phyloP scores from a whole-genome alignment of 2,113 vertebrate genomes.

The Microcebus ravelobensis region DNA sequence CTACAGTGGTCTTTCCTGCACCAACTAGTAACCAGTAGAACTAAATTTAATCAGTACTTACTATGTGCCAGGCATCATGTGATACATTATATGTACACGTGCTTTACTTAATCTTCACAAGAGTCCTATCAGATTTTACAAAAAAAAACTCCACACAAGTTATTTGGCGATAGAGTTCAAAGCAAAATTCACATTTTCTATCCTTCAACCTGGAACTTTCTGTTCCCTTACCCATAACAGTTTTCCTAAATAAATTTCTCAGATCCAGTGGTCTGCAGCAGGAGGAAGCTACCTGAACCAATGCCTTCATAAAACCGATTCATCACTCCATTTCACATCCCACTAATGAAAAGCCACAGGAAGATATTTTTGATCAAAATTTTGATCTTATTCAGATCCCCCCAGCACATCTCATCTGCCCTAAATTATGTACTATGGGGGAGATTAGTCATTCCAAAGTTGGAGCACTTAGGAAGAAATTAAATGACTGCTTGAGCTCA shows the following conservation, averaged over 20 bases:
- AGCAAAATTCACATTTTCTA: conserved; percentile 12
- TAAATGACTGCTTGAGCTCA: neutral
- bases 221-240: neutral
- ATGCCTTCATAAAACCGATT: neutral
- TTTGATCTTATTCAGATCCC: conserved; percentile 4
- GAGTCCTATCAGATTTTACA: neutral
- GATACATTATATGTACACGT: neutral
- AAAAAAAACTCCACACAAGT: neutral
- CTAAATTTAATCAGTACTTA: neutral
- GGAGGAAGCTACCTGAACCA: neutral
- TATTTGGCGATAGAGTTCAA: neutral
- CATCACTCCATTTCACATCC: neutral
- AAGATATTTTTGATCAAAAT: conserved; percentile 29
- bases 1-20: neutral
- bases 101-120: neutral
- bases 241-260: conserved; percentile 4
- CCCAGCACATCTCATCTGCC: neutral
- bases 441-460: neutral
- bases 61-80: neutral
- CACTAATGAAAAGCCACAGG: conserved; percentile 20
- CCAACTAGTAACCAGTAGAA: neutral
- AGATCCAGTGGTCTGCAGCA: neutral
- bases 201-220: neutral
- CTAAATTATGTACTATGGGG: neutral
- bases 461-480: conserved; percentile 7